Base-by-base conservation (phyloP, 2,113 vertebrate species). In the Ameiurus melas region DNA sequence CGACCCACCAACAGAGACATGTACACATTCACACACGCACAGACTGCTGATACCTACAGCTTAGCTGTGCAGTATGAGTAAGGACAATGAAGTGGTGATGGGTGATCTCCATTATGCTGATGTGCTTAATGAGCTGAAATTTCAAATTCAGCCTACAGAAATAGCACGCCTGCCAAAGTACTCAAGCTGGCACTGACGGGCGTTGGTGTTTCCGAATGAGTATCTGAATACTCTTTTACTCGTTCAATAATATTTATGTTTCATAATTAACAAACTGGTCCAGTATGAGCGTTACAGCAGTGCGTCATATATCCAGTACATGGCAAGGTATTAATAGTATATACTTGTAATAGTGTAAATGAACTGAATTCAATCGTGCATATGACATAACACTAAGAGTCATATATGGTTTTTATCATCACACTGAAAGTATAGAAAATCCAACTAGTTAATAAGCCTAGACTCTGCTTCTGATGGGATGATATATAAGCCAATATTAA, bases 11-110 rank as follows among this genome's bases (percentile, higher is more conserved):
- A 78, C 16, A 36, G 1, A 33, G 36, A 19, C 53, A 77, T 57
- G 58, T 62, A 88, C 39, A 66, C 66, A n/a, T n/a, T 68, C 27
- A 86, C 33, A 66, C 84, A 88, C 4, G 53, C 80, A 78, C 79
- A 89, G 73, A 89, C 91, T 92, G 86, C 88, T 53, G 86, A 86
- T 89, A 89, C 85, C 90, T 87, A 88, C 90, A 90, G 91, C 91
- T 93, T 93, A 92, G 92, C 90, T 93, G 93, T 87, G 91, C 87
- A 86, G 93, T 89, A 91, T 88, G 91, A 70, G 87, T 73, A 1
- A 60, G 80, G 89, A 81, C 51, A 53, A 51, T 20, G 10, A 53
- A 33, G n/a, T 22, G 17, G n/a, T 71, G 84, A 85, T 73, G 66
- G 51, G 25, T 71, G 47, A 33, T 78, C 43, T 79, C 30, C 53